Evolutionary conservation across 2,113 vertebrate genomes (phyloP).

Genomic region (Cettia cetti): DNA sequence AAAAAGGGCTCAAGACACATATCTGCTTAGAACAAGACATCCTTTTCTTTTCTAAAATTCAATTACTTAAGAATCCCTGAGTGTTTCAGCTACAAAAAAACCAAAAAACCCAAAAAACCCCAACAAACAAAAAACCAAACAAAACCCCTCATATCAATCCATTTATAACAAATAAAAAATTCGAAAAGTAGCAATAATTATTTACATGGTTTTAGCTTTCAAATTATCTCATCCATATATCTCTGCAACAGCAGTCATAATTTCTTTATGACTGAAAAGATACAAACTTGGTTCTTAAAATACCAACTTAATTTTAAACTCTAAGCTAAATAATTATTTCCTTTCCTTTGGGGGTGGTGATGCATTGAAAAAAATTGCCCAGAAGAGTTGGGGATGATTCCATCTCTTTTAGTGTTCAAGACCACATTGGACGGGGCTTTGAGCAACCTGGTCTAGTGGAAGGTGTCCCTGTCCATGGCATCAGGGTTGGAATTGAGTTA

Average conservation of each 20-base stretch:
- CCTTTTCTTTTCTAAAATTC: background rate
- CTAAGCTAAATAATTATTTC: background rate
- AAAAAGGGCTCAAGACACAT: background rate
- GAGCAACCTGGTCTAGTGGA: background rate
- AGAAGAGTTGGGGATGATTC: background rate
- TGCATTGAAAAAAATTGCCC: background rate
- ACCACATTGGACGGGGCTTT: background rate
- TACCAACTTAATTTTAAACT: background rate
- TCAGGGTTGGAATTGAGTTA: background rate
- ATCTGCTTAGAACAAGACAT: background rate
- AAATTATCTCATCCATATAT: background rate
- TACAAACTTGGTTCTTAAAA: background rate
- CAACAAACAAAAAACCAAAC: background rate
- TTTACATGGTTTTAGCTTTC: background rate
- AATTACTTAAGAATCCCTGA: background rate
- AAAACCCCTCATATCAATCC: background rate
- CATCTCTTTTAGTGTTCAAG: background rate
- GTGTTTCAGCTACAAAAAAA: background rate
- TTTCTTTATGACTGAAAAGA: background rate
- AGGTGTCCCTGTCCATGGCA: background rate
- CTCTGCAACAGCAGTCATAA: background rate
- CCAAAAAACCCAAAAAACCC: background rate
- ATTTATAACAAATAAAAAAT: background rate
- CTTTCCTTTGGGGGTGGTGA: background rate
- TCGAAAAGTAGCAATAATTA: background rate